Evolutionary conservation across 1,140 invertebrate genomes (phyloP), one percentile per base, ranked within the genome.

Genomic region (Drosophila athabasca): DNA sequence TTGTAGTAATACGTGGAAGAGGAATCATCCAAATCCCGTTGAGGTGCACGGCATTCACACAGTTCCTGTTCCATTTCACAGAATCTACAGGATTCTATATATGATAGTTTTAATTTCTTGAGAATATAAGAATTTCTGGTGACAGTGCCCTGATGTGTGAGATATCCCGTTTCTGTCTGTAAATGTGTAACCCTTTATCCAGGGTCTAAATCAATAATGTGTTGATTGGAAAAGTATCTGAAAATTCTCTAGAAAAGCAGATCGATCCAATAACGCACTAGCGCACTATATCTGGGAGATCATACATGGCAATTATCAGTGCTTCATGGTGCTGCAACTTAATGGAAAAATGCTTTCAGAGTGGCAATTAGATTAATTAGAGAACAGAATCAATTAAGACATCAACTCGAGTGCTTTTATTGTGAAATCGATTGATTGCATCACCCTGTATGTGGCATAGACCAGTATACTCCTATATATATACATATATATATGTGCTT

Each of bases 371-470:
- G 44, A 75, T 74, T 57, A 75, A 75, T 75, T 72, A 69, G 58
- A 59, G 49, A 67, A 48, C 43, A 5, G 54, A 68, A 43, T 68
- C 66, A 51, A 51, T 48, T 53, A 53, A 53, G 54, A 19, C 29
- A 53, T 53, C 51, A 53, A 24, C 11, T 13, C 17, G 57, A 69
- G 35, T 39, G 35, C 35, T 39, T 13, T 11, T 39, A 4, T 69
- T 65, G 65, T 29, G 57, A 62, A 73, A 72, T 73, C 68, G 46
- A 73, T 49, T n/a, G 11, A 64, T 73, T 67, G 72, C 71, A 73
- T 53, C 71, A 76, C 72, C 71, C 71, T 76, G 71, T 74, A 74
- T 31, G 50, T 60, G 48, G 66, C 66, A 60, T 58, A 52, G 67
- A 69, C 62, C 50, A 41, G 24, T 0, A 5, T 26, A 26, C 24